Evolutionary conservation across 2,113 vertebrate species (phyloP).

Genomic region (Thomomys bottae): DNA sequence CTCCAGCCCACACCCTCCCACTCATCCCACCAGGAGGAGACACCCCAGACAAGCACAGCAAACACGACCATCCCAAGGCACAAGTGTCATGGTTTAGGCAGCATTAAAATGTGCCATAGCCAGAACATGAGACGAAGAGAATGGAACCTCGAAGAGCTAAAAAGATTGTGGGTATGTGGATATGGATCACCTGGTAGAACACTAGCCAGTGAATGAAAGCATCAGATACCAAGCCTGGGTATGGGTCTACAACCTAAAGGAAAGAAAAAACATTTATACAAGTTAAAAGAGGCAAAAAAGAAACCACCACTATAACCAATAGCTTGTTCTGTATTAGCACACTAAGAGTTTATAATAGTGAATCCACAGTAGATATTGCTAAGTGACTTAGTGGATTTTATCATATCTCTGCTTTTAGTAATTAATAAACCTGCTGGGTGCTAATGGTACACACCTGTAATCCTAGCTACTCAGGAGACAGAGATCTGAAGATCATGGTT

Average conservation of each 20-base stretch:
- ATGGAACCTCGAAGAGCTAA: not conserved
- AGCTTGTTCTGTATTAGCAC: not conserved
- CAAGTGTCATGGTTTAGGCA: too few relatives aligned
- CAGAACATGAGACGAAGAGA: not conserved
- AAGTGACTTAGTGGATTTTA: not conserved
- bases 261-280: not conserved
- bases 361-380: not conserved
- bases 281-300: not conserved
- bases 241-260: too few relatives aligned
- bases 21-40: not conserved
- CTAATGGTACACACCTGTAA: too few relatives aligned
- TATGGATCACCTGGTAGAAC: too few relatives aligned
- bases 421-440: too few relatives aligned
- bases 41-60: too few relatives aligned
- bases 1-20: not conserved
- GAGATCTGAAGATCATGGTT: too few relatives aligned
- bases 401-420: not conserved
- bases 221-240: too few relatives aligned
- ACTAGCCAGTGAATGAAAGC: too few relatives aligned
- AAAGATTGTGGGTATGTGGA: too few relatives aligned
- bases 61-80: not conserved
- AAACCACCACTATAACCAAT: not conserved
- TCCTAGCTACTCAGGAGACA: too few relatives aligned
- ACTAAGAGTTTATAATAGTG: not conserved
- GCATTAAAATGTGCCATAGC: too few relatives aligned